Base-by-base conservation (phyloP, 2,113 vertebrate genomes). In the Pitta sordida region DNA sequence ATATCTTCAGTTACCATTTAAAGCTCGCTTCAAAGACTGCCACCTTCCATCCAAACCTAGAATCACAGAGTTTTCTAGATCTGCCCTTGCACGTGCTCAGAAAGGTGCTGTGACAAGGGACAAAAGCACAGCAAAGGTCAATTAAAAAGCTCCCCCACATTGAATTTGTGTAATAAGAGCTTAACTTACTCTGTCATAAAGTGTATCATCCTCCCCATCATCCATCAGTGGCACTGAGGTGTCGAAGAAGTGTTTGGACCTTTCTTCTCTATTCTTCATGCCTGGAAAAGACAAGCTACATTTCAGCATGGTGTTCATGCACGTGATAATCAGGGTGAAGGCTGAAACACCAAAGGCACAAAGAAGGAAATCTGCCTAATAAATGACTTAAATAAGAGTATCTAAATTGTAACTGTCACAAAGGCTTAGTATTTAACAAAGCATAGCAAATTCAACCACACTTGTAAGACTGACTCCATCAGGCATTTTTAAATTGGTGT, bases 261-360 rank as follows among this genome's bases (percentile, higher is more conserved):
- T 97, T 97, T 99, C 99, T 97, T 99, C 99, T 70, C 99, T 99
- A 91, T 99, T 99, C 97, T 99, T 99, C 98, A 99, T 99, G 83
- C 99, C 99, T 99, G 85, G 27, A 89, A 79, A 71, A 95, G 34
- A 83, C 30, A 79, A 75, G 34, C 11, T 21, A 12, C 24, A n/a
- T 60, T 64, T 88, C 13, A 95, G 27, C 27, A 30, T 5, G 53
- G 7, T 22, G 53, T 62, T 93, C 83, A 21, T 0, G 2, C n/a
- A 77, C 15, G 11, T 5, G 60, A 55, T 56, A 84, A 74, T 52
- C 67, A 89, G 22, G 71, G 18, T 20, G 30, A 81, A 59, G 8
- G 34, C 36, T 73, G 71, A 90, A 93, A 46, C 62, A 89, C 13
- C n/a, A 68, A 85, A 77, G 55, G 29, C 12, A 83, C 10, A 86